Base-by-base conservation (phyloP, 2,113 vertebrate genomes). In the Eleginops maclovinus region DNA sequence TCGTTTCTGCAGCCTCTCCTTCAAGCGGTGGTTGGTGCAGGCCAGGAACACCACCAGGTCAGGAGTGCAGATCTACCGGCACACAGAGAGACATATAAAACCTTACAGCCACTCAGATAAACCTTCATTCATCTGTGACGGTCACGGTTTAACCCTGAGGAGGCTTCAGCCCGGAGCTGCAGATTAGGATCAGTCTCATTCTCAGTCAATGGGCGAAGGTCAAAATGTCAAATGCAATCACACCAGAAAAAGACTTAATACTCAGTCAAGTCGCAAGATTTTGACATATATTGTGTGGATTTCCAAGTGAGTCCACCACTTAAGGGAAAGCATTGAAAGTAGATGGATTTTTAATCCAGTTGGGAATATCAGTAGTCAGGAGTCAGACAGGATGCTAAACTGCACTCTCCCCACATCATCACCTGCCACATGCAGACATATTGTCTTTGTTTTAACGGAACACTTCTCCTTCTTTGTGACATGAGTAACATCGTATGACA, bases 21-120 rank as follows among this genome's bases (percentile, higher is more conserved):
- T 98, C 91, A 99, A 94, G 40, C 92, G 96, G 89, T 97, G 96
- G 87, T 95, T 99, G 79, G 96, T 94, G 68, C 97, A 99, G 54
- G 98, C 94, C 91, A 99, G 93, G 90, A 98, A 99, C 28, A 99
- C 95, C 83, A 99, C 98, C 88, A 99, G 94, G 93, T 99, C 98
- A 0, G 98, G 98, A 17, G 95, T 97, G 73, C 98, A 99, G 83
- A 99, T 98, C 98, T 99, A 87, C 14, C 46, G 15, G 83, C 65
- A 84, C 36, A 46, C 19, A 70, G 11, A 66, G n/a, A n/a, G 43
- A 58, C 7, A 1, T 54, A 43, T 53, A 40, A 26, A 70, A 49
- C 7, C 12, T 24, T 28, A 51, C 50, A 69, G 6, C 16, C 24
- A 1, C 55, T 44, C 1, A 9, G 46, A n/a, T 44, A 19, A 55